Percentiles rank a stretch among this genome's conserved stretches.
These are phyloP conservation scores for Rhinella marina DNA, from an alignment of 2,797 vertebrate species.

Conservation along the genomic window DNA sequence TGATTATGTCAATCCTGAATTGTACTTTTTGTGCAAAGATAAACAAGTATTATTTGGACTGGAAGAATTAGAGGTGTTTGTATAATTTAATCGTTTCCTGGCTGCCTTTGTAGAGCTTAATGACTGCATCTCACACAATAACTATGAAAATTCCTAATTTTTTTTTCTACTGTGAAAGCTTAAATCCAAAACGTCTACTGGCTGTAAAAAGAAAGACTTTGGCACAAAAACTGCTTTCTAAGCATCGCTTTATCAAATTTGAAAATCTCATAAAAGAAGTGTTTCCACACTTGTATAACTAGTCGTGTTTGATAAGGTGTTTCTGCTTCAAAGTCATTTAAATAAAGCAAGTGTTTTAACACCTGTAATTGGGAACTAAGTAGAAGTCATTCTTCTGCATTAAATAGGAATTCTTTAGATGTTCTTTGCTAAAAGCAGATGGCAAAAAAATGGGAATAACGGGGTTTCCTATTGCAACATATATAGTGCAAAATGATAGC, in stretches of 20 bases:
- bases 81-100: slow-evolving; percentile 28
- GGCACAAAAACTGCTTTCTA: slow-evolving; percentile 41
- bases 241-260: slow-evolving; percentile 47
- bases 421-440: background rate
- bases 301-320: slow-evolving; percentile 48
- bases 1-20: slow-evolving; percentile 23
- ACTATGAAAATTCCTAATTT: background rate
- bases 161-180: slow-evolving; percentile 1
- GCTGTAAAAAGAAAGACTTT: slow-evolving; percentile 41
- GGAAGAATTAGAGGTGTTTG: slow-evolving; percentile 32
- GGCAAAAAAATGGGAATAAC: background rate
- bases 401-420: background rate
- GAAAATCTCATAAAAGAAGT: slow-evolving; percentile 51
- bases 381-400: background rate
- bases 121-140: slow-evolving; percentile 15
- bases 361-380: slow-evolving; percentile 43
- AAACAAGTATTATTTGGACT: slow-evolving; percentile 22
- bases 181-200: slow-evolving; percentile 37
- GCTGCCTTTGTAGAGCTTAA: slow-evolving; percentile 28
- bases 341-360: slow-evolving; percentile 37
- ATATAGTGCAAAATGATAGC: no score
- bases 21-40: slow-evolving; percentile 13
- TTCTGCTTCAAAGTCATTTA: slow-evolving; percentile 38
- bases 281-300: slow-evolving; percentile 52
- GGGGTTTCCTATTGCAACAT: background rate